These are phyloP conservation scores for Diachasma alloeum DNA, from an alignment of 1,140 invertebrate species.

Conservation along the genomic window DNA sequence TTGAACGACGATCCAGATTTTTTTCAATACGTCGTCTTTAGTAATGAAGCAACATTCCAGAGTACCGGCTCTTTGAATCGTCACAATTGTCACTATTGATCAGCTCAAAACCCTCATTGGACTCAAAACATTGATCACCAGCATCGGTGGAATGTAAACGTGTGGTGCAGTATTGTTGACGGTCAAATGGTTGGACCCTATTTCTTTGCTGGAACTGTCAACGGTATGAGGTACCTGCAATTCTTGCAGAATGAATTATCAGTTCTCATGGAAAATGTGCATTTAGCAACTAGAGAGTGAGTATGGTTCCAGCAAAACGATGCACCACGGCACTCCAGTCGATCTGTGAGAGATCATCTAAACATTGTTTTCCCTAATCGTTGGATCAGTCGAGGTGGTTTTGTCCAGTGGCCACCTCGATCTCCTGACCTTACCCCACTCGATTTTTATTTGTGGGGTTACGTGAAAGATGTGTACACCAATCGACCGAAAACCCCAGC, in stretches of 20 bases:
- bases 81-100: conserved; percentile 25
- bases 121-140: conserved; percentile 23
- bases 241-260: conserved; percentile 35
- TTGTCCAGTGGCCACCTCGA: too few relatives aligned
- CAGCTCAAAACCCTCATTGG: conserved; percentile 17
- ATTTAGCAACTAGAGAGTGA: conserved; percentile 21
- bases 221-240: conserved; percentile 14
- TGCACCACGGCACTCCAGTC: neutral
- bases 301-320: conserved; percentile 46
- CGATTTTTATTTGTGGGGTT: too few relatives aligned
- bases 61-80: conserved; percentile 2
- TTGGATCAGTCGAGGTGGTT: too few relatives aligned
- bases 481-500: too few relatives aligned
- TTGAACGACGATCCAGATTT: too few relatives aligned
- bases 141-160: conserved; percentile 34
- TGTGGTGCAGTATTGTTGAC: too few relatives aligned
- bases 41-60: neutral
- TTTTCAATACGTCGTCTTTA: neutral
- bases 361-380: too few relatives aligned
- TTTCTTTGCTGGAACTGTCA: conserved; percentile 30
- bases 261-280: conserved; percentile 31
- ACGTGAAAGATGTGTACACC: too few relatives aligned
- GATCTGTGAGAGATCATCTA: too few relatives aligned
- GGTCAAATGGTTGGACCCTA: conserved; percentile 37
- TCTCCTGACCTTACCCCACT: too few relatives aligned